Percentiles rank a stretch among this genome's conserved stretches.
These are phyloP conservation scores for Diarsia dahlii DNA, from an alignment of 2,888 invertebrate genomes.

Conservation along the genomic window DNA sequence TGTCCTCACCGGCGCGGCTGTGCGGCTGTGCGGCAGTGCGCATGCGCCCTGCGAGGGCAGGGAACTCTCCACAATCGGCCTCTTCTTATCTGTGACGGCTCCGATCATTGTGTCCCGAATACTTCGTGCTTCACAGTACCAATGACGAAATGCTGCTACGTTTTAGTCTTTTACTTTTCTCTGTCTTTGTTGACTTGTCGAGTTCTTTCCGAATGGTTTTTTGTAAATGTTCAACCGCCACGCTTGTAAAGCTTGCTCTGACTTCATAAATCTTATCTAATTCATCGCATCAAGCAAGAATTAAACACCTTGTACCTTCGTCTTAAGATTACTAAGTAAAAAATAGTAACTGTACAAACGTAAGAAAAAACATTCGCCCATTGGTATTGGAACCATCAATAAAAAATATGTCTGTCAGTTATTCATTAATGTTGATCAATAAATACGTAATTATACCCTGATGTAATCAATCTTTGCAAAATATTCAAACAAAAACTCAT, in stretches of 20 bases:
- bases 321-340: constrained; percentile 70
- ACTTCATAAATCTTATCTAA: constrained; percentile 87
- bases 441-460: constrained; percentile 69
- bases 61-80: constrained; percentile 86
- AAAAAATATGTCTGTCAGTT: constrained; percentile 58
- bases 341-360: constrained; percentile 72
- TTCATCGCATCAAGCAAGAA: constrained; percentile 81
- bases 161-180: constrained; percentile 86
- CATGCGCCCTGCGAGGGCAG: constrained; percentile 72
- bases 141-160: constrained; percentile 85
- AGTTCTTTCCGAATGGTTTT: constrained; percentile 85
- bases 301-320: constrained; percentile 73
- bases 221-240: constrained; percentile 83
- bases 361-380: constrained; percentile 65
- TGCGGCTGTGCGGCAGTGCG: constrained; percentile 38
- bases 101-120: constrained; percentile 87
- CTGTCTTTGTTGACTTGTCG: constrained; percentile 88
- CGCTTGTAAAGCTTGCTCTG: constrained; percentile 84
- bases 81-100: constrained; percentile 88
- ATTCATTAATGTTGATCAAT: constrained; percentile 72
- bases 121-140: constrained; percentile 83
- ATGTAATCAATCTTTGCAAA: constrained; percentile 81
- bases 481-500: constrained; percentile 79
- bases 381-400: constrained; percentile 58
- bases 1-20: constrained; percentile 71